Base-by-base conservation (phyloP, 2,888 invertebrate species). In the Ctenicera cuprea region DNA sequence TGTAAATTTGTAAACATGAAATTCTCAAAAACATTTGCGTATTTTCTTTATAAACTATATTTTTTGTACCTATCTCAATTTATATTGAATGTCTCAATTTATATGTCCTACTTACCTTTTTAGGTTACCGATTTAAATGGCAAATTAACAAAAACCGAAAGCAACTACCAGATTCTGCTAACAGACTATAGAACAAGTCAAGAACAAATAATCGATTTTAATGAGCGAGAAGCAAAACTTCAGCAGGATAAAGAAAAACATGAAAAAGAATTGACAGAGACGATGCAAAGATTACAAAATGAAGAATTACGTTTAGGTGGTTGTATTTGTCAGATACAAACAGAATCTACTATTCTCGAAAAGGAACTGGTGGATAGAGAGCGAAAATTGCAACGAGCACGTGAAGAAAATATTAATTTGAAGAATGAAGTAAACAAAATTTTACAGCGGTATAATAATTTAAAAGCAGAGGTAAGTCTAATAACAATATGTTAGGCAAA, bases 401-500 rank as follows among this genome's bases (percentile, higher is more conserved):
- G 85, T 71, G 82, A 85, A 61, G 85, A 86, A 76, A 80, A 84
- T n/a, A 71, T 74, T 22, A 64, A 62, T 45, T 75, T 87, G 59
- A 86, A 84, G 72, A 80, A 81, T 16, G 83, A 86, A 74, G 73
- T 85, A 45, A 82, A 82, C 62, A 78, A 74, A 11, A 50, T 84
- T 45, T 63, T 85, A 3, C 82, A 83, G 52, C 80, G 81, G 38
- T 83, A 85, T 41, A 73, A 77, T 38, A 70, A 74, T 5, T 54
- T 85, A 12, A 83, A 83, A 67, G 54, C 72, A 33, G 85, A 86
- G 78, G 84, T 84, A 76, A 20, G 7, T 48, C 30, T n/a, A 14
- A 37, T 12, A 9, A 9, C 0, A 0, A 22, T 12, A 5, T 52
- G 4, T 0, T 16, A n/a, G 3, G 0, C 20, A 33, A n/a, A 11